Evolutionary conservation across 2,797 vertebrate genomes (phyloP).

Genomic region (Karalla daura): DNA sequence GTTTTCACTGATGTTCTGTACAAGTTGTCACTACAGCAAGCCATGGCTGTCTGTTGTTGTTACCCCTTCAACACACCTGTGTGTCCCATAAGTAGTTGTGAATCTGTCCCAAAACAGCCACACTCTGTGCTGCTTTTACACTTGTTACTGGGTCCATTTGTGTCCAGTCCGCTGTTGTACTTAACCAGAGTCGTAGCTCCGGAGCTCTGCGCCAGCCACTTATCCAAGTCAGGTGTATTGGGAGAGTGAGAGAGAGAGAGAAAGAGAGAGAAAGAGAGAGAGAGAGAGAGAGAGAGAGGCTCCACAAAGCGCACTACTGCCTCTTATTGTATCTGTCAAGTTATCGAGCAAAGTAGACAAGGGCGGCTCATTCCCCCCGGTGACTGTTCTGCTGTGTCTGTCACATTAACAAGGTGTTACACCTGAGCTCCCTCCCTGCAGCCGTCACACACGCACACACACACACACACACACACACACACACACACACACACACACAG

Average conservation of each 20-base stretch:
- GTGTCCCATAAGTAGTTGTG: background rate
- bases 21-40: too few species aligned
- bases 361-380: constrained; percentile 55
- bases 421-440: constrained; percentile 47
- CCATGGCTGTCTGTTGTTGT: background rate
- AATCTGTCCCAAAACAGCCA: constrained; percentile 6
- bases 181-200: constrained; percentile 15
- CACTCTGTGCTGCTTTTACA: constrained; percentile 5
- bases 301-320: constrained; percentile 54
- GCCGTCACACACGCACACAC: constrained; percentile 12
- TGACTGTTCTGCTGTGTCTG: constrained; percentile 62
- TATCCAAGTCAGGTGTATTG: constrained; percentile 30
- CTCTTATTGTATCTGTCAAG: constrained; percentile 58
- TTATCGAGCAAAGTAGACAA: constrained; percentile 59
- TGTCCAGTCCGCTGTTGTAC: background rate
- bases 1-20: too few species aligned
- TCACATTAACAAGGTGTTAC: constrained; percentile 74
- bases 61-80: background rate
- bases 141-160: constrained; percentile 7
- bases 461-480: background rate
- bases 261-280: too few species aligned
- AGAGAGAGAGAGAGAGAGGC: too few species aligned
- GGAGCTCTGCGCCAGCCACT: constrained; percentile 19
- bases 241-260: too few species aligned
- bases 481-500: background rate